Evolutionary conservation across 2,888 invertebrate genomes (phyloP), one percentile per base, ranked within the genome.

Genomic region (Andrena flavipes): DNA sequence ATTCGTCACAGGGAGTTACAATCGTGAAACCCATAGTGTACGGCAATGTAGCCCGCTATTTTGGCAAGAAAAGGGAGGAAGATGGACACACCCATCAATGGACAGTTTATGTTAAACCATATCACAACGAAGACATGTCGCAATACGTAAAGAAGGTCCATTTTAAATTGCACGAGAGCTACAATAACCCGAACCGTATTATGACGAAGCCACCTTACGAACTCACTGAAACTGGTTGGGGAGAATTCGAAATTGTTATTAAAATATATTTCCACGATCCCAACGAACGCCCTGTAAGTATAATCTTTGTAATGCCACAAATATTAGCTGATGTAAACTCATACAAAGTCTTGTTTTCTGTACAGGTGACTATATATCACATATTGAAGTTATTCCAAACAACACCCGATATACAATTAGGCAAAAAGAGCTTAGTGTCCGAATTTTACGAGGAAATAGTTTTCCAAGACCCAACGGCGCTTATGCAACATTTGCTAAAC

Each of bases 41-140:
- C 93, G 99, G 99, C 0, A 99, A 99, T 93, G 96, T 98, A 76
- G 99, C 99, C 0, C 95, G 98, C 77, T 98, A 98, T 92, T 99
- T 99, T 94, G 99, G 99, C 0, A 98, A 98, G 92, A 99, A 99
- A 93, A 96, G 99, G 2, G 99, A 99, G 92, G 98, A 99, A 92
- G 99, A 99, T 94, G 99, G 99, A 0, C 99, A 99, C 92, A 99
- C 99, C 0, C 99, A 99, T 95, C 97, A 98, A 90, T 99, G 99
- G 99, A 99, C 98, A 0, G 98, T 99, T 0, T 99, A 99, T 90
- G 96, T 99, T 0, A 99, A 98, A 92, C 98, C 99, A 0, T 99
- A 97, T 92, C 95, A 96, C 33, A 98, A 98, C 89, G 98, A 98
- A 94, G 99, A 99, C 90, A 98, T 99, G 97, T 98, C 98, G 0